Conservation (phyloP, 2,113 vertebrate species). For the Clupea harengus region DNA sequence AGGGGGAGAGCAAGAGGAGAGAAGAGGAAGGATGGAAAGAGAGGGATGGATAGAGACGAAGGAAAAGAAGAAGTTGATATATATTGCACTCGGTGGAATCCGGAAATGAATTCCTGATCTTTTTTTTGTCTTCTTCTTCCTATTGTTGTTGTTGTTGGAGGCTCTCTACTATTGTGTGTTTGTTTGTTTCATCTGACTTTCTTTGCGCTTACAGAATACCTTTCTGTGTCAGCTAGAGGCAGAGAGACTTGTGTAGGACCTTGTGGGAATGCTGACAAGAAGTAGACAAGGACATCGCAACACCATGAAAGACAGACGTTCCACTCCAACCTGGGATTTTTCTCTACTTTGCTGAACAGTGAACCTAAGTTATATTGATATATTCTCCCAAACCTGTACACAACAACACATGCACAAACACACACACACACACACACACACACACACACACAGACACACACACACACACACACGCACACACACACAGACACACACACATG, state of each 20-base stretch:
- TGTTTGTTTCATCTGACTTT: not conserved
- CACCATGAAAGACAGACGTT: not conserved
- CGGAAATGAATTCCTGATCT: slow-evolving; percentile 37
- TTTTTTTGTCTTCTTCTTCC: not conserved
- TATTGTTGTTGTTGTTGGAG: not conserved
- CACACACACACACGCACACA: no score
- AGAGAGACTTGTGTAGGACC: not conserved
- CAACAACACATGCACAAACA: not conserved
- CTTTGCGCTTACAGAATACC: not conserved
- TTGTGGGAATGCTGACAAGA: slow-evolving; percentile 11
- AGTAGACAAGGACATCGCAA: not conserved
- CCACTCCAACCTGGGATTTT: not conserved
- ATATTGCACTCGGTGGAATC: slow-evolving; percentile 42
- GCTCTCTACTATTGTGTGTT: not conserved
- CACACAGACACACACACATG: no score
- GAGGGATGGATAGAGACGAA: not conserved
- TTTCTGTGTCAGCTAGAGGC: not conserved
- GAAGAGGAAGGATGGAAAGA: not conserved
- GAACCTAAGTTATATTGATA: not conserved
- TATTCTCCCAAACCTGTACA: not conserved
- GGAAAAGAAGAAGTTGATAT: slow-evolving; percentile 1
- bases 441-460: not conserved
- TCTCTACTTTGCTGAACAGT: not conserved
- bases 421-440: not conserved
- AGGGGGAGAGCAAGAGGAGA: not conserved